phyloP scores from a whole-genome alignment of 2,113 vertebrate species.

The Forbesichthys papilliferus region DNA sequence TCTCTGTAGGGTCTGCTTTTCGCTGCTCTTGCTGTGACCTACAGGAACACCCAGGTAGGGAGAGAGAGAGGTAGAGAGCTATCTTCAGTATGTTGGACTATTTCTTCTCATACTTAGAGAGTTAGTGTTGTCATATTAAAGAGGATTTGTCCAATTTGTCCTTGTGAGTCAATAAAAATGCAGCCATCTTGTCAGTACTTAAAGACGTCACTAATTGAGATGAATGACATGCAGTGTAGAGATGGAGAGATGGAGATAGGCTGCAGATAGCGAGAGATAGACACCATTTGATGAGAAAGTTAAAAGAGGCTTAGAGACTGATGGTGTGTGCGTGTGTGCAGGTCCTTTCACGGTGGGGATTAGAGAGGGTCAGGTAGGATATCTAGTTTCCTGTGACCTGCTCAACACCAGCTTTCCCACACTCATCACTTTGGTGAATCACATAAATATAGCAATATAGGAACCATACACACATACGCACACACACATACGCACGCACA shows the following conservation, averaged over 20 bases:
- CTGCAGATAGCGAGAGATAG: not conserved
- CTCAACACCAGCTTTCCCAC: conserved; percentile 68
- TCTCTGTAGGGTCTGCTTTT: conserved; percentile 80
- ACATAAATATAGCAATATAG: conserved; percentile 43
- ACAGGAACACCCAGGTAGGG: conserved; percentile 69
- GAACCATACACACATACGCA: conserved; percentile 32
- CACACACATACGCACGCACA: conserved; percentile 30
- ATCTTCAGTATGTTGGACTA: too few relatives aligned
- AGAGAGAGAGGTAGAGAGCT: conserved; percentile 10
- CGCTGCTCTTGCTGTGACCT: conserved; percentile 83
- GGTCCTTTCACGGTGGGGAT: conserved; percentile 67
- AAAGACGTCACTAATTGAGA: too few relatives aligned
- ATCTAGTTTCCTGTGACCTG: conserved; percentile 74
- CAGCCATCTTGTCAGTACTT: too few relatives aligned
- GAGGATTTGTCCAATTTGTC: too few relatives aligned
- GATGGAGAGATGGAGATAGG: not conserved
- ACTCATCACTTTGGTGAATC: conserved; percentile 69
- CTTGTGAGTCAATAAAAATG: too few relatives aligned
- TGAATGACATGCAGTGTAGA: too few relatives aligned
- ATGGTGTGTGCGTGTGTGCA: conserved; percentile 1
- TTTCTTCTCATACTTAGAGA: too few relatives aligned
- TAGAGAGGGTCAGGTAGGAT: conserved; percentile 62
- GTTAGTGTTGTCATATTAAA: too few relatives aligned
- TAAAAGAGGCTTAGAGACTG: conserved; percentile 22
- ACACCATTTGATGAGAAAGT: not conserved